phyloP scores from a whole-genome alignment of 2,888 invertebrate genomes.

The Sipha maydis region DNA sequence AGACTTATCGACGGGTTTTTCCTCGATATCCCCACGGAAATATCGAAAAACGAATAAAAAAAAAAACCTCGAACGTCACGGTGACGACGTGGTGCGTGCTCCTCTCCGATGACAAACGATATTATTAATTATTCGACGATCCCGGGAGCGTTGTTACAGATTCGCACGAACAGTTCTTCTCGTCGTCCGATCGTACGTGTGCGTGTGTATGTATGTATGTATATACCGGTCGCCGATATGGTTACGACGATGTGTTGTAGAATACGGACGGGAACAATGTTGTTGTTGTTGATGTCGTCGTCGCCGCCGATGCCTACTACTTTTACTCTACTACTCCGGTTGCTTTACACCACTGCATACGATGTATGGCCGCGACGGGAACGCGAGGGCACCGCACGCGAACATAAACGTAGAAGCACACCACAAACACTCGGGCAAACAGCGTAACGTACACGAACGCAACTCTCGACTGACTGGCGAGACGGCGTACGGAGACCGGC shows the following conservation, averaged over 20 bases:
- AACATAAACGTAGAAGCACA: neutral
- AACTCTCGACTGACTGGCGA: constrained; percentile 17
- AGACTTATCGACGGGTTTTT: constrained; percentile 22
- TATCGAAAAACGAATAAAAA: neutral
- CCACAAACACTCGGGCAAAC: neutral
- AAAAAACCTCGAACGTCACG: neutral
- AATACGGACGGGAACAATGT: neutral
- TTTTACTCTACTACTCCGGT: neutral
- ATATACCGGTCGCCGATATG: neutral
- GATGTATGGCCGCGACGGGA: neutral
- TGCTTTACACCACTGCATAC: neutral
- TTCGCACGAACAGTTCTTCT: neutral
- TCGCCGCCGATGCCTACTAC: neutral
- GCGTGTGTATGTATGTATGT: too few relatives aligned
- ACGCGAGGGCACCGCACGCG: constrained; percentile 10
- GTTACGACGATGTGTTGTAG: neutral
- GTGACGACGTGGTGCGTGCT: neutral
- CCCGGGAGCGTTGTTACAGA: neutral
- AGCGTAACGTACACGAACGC: neutral
- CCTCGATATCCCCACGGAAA: neutral
- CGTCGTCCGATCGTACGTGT: too few relatives aligned
- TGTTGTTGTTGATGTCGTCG: neutral
- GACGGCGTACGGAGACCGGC: neutral
- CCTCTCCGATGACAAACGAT: neutral
- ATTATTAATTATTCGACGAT: neutral